These are phyloP conservation scores for Coleophora deauratella DNA, from an alignment of 2,888 invertebrate species.

Conservation along the genomic window DNA sequence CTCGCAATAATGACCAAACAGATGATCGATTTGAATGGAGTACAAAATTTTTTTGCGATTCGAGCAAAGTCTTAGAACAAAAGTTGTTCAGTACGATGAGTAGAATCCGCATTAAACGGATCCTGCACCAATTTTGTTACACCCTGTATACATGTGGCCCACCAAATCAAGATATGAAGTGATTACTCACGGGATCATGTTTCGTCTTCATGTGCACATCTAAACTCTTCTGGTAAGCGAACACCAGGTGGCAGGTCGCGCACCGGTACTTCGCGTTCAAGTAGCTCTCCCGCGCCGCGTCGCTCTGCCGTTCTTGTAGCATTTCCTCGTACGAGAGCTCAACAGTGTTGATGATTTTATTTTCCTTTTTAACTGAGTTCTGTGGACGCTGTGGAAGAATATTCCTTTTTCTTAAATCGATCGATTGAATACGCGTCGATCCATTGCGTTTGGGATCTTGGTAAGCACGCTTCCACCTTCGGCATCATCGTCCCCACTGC, in stretches of 20 bases:
- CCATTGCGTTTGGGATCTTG: no score
- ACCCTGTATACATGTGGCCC: no score
- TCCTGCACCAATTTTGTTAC: no score
- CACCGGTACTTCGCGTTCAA: conserved; percentile 33
- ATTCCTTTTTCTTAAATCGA: conserved; percentile 1
- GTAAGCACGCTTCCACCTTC: no score
- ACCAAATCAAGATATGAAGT: not conserved
- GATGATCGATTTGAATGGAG: no score
- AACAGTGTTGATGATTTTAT: conserved; percentile 26
- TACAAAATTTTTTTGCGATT: no score
- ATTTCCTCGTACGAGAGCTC: conserved; percentile 46
- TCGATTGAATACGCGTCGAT: no score
- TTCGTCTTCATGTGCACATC: conserved; percentile 28
- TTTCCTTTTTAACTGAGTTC: not conserved
- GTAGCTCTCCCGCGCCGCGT: conserved; percentile 25
- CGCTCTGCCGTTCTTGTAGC: conserved; percentile 33
- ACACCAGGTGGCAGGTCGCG: conserved; percentile 35
- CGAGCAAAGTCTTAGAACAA: no score
- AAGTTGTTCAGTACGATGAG: no score
- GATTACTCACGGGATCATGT: conserved; percentile 33
- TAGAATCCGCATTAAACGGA: no score
- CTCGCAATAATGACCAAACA: no score
- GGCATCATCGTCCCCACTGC: no score
- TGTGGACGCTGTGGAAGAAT: not conserved
- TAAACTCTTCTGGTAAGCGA: conserved; percentile 30